Conservation (phyloP, 1,140 invertebrate genomes). For the Bombus waltoni region DNA sequence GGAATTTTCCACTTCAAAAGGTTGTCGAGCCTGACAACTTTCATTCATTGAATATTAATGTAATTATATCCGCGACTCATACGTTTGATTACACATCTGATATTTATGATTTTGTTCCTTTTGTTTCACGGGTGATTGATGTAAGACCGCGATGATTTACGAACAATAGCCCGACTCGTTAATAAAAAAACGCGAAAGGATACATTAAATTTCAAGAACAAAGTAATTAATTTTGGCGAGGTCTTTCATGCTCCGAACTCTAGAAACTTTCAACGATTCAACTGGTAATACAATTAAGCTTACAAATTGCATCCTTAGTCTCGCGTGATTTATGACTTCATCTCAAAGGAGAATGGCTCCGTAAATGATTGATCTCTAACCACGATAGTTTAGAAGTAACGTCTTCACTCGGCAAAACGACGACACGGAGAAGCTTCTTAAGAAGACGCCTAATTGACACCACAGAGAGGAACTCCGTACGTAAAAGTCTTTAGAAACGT, state of each 20-base stretch:
- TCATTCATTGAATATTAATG: not conserved
- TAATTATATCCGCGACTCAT: not conserved
- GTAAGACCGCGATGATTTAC: not conserved
- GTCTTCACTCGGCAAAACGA: not conserved
- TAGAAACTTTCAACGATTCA: slow-evolving; percentile 3
- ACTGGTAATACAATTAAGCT: slow-evolving; percentile 8
- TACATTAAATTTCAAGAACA: not conserved
- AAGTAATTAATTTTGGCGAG: not conserved
- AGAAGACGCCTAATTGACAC: not conserved
- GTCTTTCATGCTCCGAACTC: not conserved
- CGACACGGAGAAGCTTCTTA: not conserved
- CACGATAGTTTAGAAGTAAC: not conserved
- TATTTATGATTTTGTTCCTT: not conserved
- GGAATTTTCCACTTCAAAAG: too few relatives aligned
- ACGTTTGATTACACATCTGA: not conserved
- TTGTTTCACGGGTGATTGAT: not conserved
- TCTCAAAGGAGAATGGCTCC: not conserved
- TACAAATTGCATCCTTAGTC: slow-evolving; percentile 10
- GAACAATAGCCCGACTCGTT: not conserved
- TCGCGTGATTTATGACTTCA: not conserved
- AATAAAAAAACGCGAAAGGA: not conserved
- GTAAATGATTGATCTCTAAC: not conserved
- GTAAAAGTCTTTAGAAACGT: too few relatives aligned
- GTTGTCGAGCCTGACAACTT: too few relatives aligned
- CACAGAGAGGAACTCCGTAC: too few relatives aligned